phyloP scores from a whole-genome alignment of 2,888 invertebrate genomes.

The Germaria angustata region DNA sequence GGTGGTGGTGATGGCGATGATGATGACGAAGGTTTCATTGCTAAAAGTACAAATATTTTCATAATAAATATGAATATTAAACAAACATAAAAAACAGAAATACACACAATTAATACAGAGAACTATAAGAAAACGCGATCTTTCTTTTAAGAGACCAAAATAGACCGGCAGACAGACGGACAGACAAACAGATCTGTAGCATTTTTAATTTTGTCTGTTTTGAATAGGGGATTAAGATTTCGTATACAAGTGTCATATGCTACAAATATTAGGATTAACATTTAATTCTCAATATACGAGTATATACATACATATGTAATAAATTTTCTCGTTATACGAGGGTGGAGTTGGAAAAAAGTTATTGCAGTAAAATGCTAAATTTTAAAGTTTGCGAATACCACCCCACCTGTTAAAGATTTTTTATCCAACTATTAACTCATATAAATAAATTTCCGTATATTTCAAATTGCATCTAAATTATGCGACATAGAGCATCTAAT shows the following conservation, averaged over 20 bases:
- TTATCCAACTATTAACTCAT: too few species aligned
- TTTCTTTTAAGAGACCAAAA: constrained; percentile 34
- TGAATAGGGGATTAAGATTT: not conserved
- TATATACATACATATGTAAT: too few species aligned
- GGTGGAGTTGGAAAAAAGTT: too few species aligned
- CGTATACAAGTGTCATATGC: not conserved
- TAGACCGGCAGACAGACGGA: constrained; percentile 19
- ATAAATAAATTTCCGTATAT: too few species aligned
- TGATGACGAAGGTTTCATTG: constrained; percentile 30
- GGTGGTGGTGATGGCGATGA: constrained; percentile 10
- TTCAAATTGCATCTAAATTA: too few species aligned
- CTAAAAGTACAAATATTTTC: constrained; percentile 37
- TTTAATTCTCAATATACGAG: not conserved
- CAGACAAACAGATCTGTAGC: constrained; percentile 31
- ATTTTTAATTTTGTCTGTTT: not conserved
- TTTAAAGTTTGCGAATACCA: too few species aligned
- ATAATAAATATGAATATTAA: constrained; percentile 34
- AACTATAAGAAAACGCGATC: not conserved
- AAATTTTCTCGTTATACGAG: not conserved
- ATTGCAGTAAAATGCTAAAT: not conserved
- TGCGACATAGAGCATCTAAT: too few species aligned
- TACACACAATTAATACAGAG: constrained; percentile 14
- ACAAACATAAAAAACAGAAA: constrained; percentile 16
- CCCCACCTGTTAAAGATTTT: too few species aligned
- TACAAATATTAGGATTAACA: not conserved